These are phyloP conservation scores for Urocynchramus pylzowi DNA, from an alignment of 2,113 vertebrate species.

Conservation along the genomic window DNA sequence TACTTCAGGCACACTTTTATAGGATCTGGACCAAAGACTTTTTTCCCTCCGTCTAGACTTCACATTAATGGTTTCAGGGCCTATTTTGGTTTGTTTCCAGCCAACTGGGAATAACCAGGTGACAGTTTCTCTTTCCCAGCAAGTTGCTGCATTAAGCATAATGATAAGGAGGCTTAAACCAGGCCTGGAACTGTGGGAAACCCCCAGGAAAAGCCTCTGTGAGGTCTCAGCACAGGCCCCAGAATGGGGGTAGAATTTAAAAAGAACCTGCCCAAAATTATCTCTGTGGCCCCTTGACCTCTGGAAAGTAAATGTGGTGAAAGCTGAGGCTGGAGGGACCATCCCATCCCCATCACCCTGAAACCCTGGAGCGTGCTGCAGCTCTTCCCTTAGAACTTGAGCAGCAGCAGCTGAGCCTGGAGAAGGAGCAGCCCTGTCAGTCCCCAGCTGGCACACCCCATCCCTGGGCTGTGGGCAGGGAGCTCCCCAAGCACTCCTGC, in stretches of 20 bases:
- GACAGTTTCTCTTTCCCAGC: neutral
- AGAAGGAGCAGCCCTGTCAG: neutral
- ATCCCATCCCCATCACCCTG: neutral
- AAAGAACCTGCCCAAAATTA: neutral
- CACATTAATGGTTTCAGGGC: neutral
- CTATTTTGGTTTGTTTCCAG: neutral
- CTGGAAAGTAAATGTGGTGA: neutral
- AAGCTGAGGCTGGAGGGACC: neutral
- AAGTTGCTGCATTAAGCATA: neutral
- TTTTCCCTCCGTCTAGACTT: neutral
- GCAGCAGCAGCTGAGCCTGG: neutral
- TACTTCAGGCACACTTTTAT: neutral
- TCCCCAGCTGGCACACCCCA: neutral
- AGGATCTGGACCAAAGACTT: neutral
- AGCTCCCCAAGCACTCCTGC: neutral
- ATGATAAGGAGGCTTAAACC: neutral
- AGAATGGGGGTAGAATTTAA: neutral
- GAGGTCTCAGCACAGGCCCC: neutral
- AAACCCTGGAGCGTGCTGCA: neutral
- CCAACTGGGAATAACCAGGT: neutral
- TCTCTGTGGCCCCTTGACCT: neutral
- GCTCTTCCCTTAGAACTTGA: neutral
- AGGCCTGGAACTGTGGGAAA: neutral
- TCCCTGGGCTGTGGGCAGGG: neutral
- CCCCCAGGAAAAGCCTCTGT: neutral